Evolutionary conservation across 2,113 vertebrate species (phyloP), one percentile per base, ranked within the genome.

Genomic region (Rhabdomys dilectus): DNA sequence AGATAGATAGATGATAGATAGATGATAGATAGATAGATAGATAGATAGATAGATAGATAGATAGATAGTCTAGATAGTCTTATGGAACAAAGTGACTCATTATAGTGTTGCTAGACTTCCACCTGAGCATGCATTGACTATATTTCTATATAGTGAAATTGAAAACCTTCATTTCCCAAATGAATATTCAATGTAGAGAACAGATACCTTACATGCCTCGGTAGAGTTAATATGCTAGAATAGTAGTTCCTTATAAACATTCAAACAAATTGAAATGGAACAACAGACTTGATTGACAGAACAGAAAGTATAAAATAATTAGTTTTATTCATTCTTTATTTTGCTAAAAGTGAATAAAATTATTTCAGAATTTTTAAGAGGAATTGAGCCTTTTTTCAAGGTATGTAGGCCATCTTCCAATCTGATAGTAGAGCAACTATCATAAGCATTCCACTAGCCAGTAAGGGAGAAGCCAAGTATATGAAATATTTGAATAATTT

Each of bases 21-120:
- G 51, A 48, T 48, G 48, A 48, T 48, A 48, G 48, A 48, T 48
- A 48, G 48, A 48, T 48, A 48, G 48, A 48, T 48, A 51, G 51
- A 51, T 51, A 51, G 51, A 51, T 51, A 51, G 51, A 51, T 51
- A 51, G 51, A 51, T 51, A 51, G 51, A 51, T 51, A 51, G 51
- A 51, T 51, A 51, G 51, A 51, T 51, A 51, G 51, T n/a, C 10
- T 51, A 51, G 51, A 51, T 56, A 56, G 53, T 88, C 13, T 77
- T 89, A 29, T 64, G 26, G 31, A 56, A 24, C 53, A 45, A 53
- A 24, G 62, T 80, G 80, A 84, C 48, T 96, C 64, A 82, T 89
- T 97, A 96, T 93, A 36, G 31, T 34, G 62, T 80, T 77, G 21
- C 29, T 80, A 53, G 13, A 19, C 70, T 11, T 91, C 86, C 86